A percentile compares a stretch with the other conserved stretches of the same genome.
phyloP scores from a whole-genome alignment of 1,140 invertebrate genomes.

The Drosophila ercepeae region DNA sequence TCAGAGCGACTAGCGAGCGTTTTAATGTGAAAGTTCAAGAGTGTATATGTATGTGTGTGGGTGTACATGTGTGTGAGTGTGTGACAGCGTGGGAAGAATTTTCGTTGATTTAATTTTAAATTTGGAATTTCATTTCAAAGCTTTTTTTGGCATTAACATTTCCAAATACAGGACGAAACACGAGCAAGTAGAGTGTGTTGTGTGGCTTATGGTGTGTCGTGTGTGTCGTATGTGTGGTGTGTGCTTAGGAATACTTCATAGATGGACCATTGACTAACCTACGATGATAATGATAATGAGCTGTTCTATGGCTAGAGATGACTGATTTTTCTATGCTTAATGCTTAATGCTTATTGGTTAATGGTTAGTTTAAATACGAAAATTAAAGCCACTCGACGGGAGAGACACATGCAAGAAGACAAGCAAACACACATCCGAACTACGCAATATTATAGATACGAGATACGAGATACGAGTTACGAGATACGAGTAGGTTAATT shows the following conservation, averaged over 20 bases:
- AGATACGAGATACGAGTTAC: no score
- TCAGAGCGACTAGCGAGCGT: slow-evolving; percentile 44
- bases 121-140: slow-evolving; percentile 32
- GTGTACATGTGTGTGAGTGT: slow-evolving; percentile 33
- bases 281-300: slow-evolving; percentile 42
- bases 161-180: slow-evolving; percentile 46
- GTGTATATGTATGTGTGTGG: slow-evolving; percentile 23
- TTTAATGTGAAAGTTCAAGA: slow-evolving; percentile 24
- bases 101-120: slow-evolving; percentile 5
- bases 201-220: slow-evolving; percentile 9
- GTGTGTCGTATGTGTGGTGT: slow-evolving; percentile 25
- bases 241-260: slow-evolving; percentile 43
- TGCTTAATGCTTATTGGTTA: no score
- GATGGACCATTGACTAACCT: slow-evolving; percentile 30
- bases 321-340: background rate
- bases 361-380: slow-evolving; percentile 24
- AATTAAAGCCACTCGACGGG: slow-evolving; percentile 38
- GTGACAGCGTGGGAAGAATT: slow-evolving; percentile 47
- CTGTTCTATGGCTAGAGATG: slow-evolving; percentile 33
- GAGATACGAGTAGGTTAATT: slow-evolving; percentile 22
- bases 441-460: slow-evolving; percentile 52
- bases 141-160: background rate
- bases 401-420: slow-evolving; percentile 59
- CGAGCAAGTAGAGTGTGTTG: slow-evolving; percentile 18
- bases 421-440: slow-evolving; percentile 60